Percentiles rank a stretch among this genome's conserved stretches.
phyloP scores from a whole-genome alignment of 2,888 invertebrate species.

The Trimorus sp. region DNA sequence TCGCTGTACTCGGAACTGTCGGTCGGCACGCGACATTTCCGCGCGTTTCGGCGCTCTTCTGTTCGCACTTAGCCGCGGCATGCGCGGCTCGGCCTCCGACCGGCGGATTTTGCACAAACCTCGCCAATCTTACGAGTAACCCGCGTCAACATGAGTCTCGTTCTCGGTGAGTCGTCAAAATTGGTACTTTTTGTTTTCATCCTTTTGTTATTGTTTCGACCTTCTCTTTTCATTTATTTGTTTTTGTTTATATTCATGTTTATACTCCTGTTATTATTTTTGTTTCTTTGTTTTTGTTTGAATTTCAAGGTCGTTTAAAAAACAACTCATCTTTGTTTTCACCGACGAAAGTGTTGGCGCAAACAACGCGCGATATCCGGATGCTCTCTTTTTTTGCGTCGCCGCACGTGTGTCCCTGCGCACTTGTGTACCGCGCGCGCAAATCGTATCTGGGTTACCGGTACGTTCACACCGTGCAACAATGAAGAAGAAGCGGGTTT shows the following conservation, averaged over 20 bases:
- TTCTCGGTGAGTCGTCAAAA: conserved; percentile 46
- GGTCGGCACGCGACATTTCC: conserved; percentile 65
- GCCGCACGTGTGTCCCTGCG: conserved; percentile 35
- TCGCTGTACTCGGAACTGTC: conserved; percentile 72
- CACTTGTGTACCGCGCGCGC: conserved; percentile 26
- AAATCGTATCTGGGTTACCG: conserved; percentile 65
- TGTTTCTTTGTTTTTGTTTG: no score
- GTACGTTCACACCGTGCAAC: conserved; percentile 60
- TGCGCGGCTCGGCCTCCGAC: conserved; percentile 37
- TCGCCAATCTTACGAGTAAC: conserved; percentile 65
- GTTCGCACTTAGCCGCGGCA: conserved; percentile 36
- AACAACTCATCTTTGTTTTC: neutral
- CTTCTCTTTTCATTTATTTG: no score
- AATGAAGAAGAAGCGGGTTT: conserved; percentile 53
- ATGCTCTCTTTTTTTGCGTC: conserved; percentile 55
- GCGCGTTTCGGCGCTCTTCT: conserved; percentile 55
- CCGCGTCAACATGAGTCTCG: conserved; percentile 29
- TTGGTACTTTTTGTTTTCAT: neutral
- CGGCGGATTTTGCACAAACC: conserved; percentile 43
- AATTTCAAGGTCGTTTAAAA: no score
- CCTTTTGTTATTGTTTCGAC: no score
- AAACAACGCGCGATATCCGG: conserved; percentile 41
- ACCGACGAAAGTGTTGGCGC: conserved; percentile 45
- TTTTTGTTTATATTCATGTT: no score
- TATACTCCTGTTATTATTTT: no score